Evolutionary conservation across 2,888 invertebrate species (phyloP).

Genomic region (Heteromurus nitidus): DNA sequence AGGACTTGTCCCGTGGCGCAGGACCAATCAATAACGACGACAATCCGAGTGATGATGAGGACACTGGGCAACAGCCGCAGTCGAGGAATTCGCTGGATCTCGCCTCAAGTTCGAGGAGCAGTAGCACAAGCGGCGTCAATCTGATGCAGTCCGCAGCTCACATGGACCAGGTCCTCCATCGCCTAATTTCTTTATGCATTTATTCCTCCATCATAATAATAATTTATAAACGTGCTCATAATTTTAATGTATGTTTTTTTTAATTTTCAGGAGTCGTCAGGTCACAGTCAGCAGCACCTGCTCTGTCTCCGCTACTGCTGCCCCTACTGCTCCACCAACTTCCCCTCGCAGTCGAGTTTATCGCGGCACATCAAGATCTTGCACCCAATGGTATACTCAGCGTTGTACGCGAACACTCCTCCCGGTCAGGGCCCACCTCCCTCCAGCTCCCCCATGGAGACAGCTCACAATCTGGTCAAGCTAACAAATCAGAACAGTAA

Average conservation of each 20-base stretch:
- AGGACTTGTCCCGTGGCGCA: slow-evolving; percentile 45
- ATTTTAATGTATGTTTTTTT: background rate
- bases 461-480: slow-evolving; percentile 64
- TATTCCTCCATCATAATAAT: no score
- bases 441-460: slow-evolving; percentile 75
- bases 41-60: slow-evolving; percentile 57
- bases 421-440: slow-evolving; percentile 16
- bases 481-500: slow-evolving; percentile 78
- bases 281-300: slow-evolving; percentile 27
- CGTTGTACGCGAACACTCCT: slow-evolving; percentile 62
- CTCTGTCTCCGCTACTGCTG: slow-evolving; percentile 72
- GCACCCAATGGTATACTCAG: slow-evolving; percentile 72
- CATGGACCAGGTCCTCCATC: slow-evolving; percentile 63
- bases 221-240: background rate
- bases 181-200: no score
- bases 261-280: slow-evolving; percentile 55
- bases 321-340: slow-evolving; percentile 72
- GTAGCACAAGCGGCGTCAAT: slow-evolving; percentile 62
- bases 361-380: slow-evolving; percentile 72
- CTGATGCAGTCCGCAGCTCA: slow-evolving; percentile 59
- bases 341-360: slow-evolving; percentile 71
- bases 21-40: slow-evolving; percentile 55
- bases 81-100: slow-evolving; percentile 56
- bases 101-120: slow-evolving; percentile 52
- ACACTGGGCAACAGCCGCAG: slow-evolving; percentile 45